Conservation (phyloP, 2,113 vertebrate species). For the Puffinus mauretanicus region DNA sequence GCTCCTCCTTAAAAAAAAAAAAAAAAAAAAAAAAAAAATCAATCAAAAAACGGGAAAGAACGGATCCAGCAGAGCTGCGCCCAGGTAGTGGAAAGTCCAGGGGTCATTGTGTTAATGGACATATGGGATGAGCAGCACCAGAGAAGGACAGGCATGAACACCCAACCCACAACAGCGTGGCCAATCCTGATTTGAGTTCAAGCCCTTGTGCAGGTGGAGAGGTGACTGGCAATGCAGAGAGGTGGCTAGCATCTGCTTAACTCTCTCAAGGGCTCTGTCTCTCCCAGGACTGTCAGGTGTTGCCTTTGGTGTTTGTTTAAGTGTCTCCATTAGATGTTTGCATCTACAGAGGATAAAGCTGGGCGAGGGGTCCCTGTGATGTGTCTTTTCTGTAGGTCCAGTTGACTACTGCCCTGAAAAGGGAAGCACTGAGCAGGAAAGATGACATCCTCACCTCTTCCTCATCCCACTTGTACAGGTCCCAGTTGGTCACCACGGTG, state of each 20-base stretch:
- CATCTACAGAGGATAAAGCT: background rate
- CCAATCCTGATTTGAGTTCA: background rate
- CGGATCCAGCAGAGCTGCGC: background rate
- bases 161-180: background rate
- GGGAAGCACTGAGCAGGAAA: background rate
- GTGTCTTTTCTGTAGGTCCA: background rate
- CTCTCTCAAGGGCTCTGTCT: background rate
- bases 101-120: too few species aligned
- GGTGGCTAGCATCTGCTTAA: too few species aligned
- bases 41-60: background rate
- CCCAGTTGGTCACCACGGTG: slow-evolving; percentile 76
- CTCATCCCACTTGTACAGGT: slow-evolving; percentile 86
- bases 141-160: background rate
- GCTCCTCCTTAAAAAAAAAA: slow-evolving; percentile 79
- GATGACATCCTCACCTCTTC: slow-evolving; percentile 80
- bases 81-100: background rate
- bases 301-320: background rate
- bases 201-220: background rate
- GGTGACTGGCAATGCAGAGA: background rate
- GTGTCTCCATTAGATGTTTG: background rate
- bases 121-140: background rate
- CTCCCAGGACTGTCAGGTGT: background rate
- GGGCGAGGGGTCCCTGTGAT: background rate
- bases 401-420: background rate
- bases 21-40: background rate